These are phyloP conservation scores for Ophioninae sp. DNA, from an alignment of 2,888 invertebrate species.

Conservation along the genomic window DNA sequence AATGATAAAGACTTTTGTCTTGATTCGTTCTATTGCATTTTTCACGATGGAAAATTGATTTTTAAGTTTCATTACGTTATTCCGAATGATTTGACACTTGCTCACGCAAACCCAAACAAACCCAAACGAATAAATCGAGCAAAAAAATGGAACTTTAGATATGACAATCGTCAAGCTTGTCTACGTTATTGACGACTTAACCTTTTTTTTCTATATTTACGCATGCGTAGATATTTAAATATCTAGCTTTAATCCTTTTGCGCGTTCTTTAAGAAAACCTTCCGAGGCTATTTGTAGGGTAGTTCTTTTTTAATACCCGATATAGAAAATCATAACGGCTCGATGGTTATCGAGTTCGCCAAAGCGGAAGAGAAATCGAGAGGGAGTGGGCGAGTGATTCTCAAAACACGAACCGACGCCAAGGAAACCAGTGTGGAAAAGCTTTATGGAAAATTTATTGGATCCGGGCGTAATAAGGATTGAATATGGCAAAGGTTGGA, in stretches of 20 bases:
- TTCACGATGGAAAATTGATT: too few relatives aligned
- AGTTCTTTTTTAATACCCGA: slow-evolving; percentile 27
- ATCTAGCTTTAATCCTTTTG: background rate
- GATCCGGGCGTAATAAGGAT: slow-evolving; percentile 3
- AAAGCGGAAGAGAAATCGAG: slow-evolving; percentile 16
- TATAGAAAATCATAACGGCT: slow-evolving; percentile 49
- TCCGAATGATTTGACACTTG: too few relatives aligned
- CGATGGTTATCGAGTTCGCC: slow-evolving; percentile 40
- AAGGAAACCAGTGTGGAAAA: slow-evolving; percentile 40
- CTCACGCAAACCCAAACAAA: too few relatives aligned
- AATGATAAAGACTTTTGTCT: too few relatives aligned
- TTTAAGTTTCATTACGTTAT: too few relatives aligned
- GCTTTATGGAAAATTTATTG: slow-evolving; percentile 33
- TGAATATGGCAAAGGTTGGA: slow-evolving; percentile 12
- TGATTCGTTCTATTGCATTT: too few relatives aligned
- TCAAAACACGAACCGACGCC: background rate
- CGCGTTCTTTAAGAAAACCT: background rate
- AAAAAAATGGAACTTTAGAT: background rate
- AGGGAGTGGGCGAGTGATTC: background rate
- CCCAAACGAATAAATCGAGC: too few relatives aligned
- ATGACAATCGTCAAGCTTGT: background rate
- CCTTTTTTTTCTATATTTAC: background rate
- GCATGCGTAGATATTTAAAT: slow-evolving; percentile 15
- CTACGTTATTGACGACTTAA: background rate
- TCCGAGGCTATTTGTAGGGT: slow-evolving; percentile 4